phyloP scores from a whole-genome alignment of 2,113 vertebrate genomes.

The Hiodon alosoides region DNA sequence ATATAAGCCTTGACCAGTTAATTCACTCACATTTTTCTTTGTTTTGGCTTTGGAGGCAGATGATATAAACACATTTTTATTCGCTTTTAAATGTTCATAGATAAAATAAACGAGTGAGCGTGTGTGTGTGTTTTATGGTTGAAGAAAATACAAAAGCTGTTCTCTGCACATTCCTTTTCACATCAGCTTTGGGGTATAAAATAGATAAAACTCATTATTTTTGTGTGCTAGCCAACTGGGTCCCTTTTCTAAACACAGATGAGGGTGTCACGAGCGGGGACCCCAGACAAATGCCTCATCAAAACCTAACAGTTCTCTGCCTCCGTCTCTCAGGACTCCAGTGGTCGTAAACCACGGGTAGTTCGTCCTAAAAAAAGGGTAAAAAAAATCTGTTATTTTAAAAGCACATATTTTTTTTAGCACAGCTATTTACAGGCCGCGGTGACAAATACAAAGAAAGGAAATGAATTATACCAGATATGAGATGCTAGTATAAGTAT shows the following conservation, averaged over 20 bases:
- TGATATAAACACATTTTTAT: too few species aligned
- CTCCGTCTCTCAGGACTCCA: not conserved
- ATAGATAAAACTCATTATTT: not conserved
- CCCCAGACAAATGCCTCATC: not conserved
- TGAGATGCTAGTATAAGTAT: too few species aligned
- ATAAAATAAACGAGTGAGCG: not conserved
- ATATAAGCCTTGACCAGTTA: too few species aligned
- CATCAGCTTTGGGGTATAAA: not conserved
- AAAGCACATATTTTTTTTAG: too few species aligned
- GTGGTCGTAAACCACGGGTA: not conserved
- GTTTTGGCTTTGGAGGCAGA: too few species aligned
- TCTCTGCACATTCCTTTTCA: not conserved
- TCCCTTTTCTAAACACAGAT: not conserved
- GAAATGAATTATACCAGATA: too few species aligned
- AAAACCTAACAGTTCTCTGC: not conserved
- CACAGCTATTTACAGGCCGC: too few species aligned
- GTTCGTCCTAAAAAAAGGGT: not conserved
- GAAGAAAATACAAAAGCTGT: not conserved
- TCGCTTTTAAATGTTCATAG: not conserved
- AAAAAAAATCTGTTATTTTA: too few species aligned
- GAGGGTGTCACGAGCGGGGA: not conserved
- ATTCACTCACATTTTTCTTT: too few species aligned
- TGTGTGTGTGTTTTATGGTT: conserved; percentile 9
- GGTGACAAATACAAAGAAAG: too few species aligned
- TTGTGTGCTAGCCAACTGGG: not conserved